These are phyloP conservation scores for Serinus canaria DNA, from an alignment of 2,113 vertebrate species.

Conservation along the genomic window DNA sequence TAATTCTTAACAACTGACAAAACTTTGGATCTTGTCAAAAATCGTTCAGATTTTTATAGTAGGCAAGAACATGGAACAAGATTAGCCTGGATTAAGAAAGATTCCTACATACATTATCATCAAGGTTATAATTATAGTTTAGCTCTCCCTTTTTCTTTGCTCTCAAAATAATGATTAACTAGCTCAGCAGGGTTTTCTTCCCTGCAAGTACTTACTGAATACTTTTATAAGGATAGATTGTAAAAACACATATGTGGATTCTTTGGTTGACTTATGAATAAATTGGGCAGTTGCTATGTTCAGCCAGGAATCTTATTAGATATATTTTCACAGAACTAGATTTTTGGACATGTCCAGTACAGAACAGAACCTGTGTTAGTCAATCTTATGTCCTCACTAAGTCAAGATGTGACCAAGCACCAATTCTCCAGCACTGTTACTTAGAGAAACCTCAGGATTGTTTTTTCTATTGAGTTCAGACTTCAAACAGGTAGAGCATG, in stretches of 20 bases:
- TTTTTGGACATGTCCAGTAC: neutral
- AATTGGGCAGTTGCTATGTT: neutral
- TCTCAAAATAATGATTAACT: constrained; percentile 46
- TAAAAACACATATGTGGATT: neutral
- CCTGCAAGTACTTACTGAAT: neutral
- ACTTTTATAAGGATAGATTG: neutral
- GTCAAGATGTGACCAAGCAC: neutral
- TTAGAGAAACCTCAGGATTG: neutral
- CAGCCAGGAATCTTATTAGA: neutral
- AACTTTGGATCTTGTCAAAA: constrained; percentile 81
- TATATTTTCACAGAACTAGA: neutral
- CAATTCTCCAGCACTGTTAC: neutral
- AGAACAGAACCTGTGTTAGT: neutral
- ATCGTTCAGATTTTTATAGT: constrained; percentile 72
- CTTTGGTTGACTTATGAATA: neutral
- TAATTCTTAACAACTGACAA: constrained; percentile 85
- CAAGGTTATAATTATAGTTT: constrained; percentile 43
- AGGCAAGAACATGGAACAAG: constrained; percentile 46
- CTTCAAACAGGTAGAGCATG: neutral
- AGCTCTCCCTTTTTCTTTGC: constrained; percentile 6
- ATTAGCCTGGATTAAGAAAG: constrained; percentile 40
- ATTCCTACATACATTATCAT: constrained; percentile 26
- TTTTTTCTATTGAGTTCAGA: neutral
- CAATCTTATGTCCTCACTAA: neutral
- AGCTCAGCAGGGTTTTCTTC: constrained; percentile 32